Evolutionary conservation across 2,113 vertebrate genomes (phyloP).

Genomic region (Thinocorus orbignyianus): DNA sequence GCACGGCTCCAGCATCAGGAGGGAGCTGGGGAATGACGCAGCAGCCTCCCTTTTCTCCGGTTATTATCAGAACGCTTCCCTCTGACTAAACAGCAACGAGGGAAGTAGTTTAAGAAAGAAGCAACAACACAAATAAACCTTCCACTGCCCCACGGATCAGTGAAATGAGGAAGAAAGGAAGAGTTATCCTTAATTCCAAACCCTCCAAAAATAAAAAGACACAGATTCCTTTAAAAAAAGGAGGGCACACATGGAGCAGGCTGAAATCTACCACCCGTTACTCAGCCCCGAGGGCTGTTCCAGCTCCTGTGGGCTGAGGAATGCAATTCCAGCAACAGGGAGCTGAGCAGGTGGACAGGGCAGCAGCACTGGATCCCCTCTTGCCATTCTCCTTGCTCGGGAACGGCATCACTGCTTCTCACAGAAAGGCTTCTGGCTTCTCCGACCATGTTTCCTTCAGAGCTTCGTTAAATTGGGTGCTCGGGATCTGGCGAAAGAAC

Average conservation of each 20-base stretch:
- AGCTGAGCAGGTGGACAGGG: background rate
- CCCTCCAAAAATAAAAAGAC: background rate
- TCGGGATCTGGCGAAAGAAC: background rate
- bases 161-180: background rate
- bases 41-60: background rate
- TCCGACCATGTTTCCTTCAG: background rate
- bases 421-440: background rate
- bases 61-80: background rate
- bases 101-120: background rate
- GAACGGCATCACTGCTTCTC: background rate
- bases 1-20: slow-evolving; percentile 6
- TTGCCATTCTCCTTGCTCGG: background rate
- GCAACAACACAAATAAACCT: background rate
- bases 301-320: background rate
- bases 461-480: background rate
- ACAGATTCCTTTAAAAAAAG: background rate
- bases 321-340: background rate
- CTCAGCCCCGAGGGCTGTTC: background rate
- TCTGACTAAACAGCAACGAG: background rate
- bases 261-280: background rate
- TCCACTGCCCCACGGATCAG: background rate
- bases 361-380: background rate
- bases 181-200: background rate
- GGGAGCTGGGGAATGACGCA: background rate
- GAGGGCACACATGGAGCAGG: background rate